phyloP scores from a whole-genome alignment of 2,888 invertebrate genomes.

The Platerodrilus igneus region DNA sequence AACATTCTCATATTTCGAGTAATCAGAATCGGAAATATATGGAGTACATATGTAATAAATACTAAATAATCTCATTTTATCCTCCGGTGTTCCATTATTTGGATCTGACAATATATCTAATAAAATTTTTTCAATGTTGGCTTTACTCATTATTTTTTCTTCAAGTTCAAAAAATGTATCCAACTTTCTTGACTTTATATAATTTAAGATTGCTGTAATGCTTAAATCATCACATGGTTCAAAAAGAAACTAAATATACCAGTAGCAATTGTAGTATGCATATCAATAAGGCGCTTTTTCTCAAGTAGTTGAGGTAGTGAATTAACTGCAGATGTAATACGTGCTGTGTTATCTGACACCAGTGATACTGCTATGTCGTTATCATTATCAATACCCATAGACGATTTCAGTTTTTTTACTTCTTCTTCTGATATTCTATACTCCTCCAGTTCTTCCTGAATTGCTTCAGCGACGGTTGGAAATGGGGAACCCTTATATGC shows the following conservation, averaged over 20 bases:
- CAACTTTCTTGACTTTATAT: conserved; percentile 81
- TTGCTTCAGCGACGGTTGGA: conserved; percentile 94
- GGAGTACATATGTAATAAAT: conserved; percentile 86
- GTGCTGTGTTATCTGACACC: conserved; percentile 89
- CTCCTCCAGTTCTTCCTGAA: conserved; percentile 95
- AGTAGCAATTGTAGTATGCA: conserved; percentile 98
- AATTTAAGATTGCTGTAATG: conserved; percentile 64
- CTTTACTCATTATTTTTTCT: conserved; percentile 93
- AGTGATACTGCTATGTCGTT: conserved; percentile 79
- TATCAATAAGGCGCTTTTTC: conserved; percentile 94
- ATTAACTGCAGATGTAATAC: conserved; percentile 90
- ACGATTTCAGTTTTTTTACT: conserved; percentile 88
- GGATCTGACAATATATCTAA: conserved; percentile 83
- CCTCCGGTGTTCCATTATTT: conserved; percentile 82
- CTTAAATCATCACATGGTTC: no score
- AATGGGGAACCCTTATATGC: conserved; percentile 92
- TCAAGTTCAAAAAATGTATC: conserved; percentile 97
- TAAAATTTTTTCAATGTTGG: conserved; percentile 75
- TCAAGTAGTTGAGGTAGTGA: conserved; percentile 95
- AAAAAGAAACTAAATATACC: no score
- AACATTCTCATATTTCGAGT: conserved; percentile 77
- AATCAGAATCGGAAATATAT: conserved; percentile 75
- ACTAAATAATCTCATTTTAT: conserved; percentile 88
- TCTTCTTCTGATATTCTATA: conserved; percentile 90
- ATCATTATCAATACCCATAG: conserved; percentile 91